Evolutionary conservation across 2,797 vertebrate genomes (phyloP).

Genomic region (Crax fasciolata): DNA sequence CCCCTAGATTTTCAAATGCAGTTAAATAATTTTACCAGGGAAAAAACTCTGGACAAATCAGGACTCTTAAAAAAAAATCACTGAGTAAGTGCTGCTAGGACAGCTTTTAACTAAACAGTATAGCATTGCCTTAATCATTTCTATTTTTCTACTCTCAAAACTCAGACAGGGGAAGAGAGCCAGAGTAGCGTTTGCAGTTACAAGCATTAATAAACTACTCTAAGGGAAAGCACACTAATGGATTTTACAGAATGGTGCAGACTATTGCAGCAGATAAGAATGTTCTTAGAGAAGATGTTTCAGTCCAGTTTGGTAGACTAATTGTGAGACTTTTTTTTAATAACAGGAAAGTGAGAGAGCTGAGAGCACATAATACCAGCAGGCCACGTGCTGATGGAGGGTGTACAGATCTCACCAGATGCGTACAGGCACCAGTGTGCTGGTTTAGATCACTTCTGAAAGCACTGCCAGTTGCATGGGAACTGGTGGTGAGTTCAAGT

Average conservation of each 20-base stretch:
- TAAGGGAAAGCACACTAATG: background rate
- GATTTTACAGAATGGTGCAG: background rate
- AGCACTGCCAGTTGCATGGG: background rate
- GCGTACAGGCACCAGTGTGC: background rate
- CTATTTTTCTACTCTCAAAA: background rate
- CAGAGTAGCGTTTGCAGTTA: background rate
- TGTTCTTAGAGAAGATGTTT: background rate
- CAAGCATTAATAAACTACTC: background rate
- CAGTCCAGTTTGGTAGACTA: background rate
- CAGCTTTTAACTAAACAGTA: background rate
- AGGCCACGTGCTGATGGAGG: background rate
- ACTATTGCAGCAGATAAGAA: background rate
- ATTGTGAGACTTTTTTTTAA: background rate
- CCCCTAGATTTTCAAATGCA: background rate
- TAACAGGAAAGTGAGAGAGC: background rate
- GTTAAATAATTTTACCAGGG: background rate
- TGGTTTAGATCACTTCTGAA: background rate
- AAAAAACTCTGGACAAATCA: background rate
- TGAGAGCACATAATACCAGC: background rate
- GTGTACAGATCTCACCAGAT: background rate
- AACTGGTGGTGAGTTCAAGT: background rate
- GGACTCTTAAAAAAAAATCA: background rate
- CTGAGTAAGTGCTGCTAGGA: background rate
- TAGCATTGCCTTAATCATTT: background rate
- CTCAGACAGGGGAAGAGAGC: background rate